Evolutionary conservation across 2,888 invertebrate genomes (phyloP).

Genomic region (Patella depressa): DNA sequence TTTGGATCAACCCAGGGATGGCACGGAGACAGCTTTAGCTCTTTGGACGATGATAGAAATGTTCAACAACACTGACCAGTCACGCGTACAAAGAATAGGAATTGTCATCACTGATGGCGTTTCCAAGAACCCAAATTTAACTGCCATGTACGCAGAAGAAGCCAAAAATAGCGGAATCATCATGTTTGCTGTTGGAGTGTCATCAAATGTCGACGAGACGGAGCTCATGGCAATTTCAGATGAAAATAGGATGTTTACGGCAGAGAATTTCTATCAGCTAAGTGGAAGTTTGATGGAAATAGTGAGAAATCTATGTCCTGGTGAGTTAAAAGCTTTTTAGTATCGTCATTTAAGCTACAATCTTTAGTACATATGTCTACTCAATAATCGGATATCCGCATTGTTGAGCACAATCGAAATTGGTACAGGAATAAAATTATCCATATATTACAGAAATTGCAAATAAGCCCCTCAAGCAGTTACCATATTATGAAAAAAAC

Average conservation of each 20-base stretch:
- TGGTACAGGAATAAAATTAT: too few species aligned
- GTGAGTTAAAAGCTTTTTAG: neutral
- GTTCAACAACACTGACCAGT: neutral
- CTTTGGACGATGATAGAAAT: slow-evolving; percentile 2
- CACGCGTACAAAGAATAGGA: slow-evolving; percentile 55
- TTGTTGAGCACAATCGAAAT: too few species aligned
- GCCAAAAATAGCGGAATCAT: slow-evolving; percentile 60
- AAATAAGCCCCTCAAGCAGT: too few species aligned
- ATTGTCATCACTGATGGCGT: slow-evolving; percentile 69
- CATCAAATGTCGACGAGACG: slow-evolving; percentile 33
- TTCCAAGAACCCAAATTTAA: slow-evolving; percentile 53
- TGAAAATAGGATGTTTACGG: neutral
- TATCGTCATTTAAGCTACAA: too few species aligned
- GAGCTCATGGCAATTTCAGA: slow-evolving; percentile 19
- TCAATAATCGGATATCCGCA: too few species aligned
- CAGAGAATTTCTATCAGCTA: neutral
- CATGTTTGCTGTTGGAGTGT: slow-evolving; percentile 66
- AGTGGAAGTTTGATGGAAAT: slow-evolving; percentile 4
- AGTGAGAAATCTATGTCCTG: neutral
- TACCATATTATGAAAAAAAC: too few species aligned
- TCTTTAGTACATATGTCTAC: too few species aligned
- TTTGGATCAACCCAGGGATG: slow-evolving; percentile 1
- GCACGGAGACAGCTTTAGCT: slow-evolving; percentile 11
- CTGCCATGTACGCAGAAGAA: slow-evolving; percentile 60
- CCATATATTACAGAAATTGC: too few species aligned